Percentiles rank a stretch among this genome's conserved stretches.
Conservation (phyloP, 1,140 invertebrate genomes). For the Pseudomyrmex sp. region DNA sequence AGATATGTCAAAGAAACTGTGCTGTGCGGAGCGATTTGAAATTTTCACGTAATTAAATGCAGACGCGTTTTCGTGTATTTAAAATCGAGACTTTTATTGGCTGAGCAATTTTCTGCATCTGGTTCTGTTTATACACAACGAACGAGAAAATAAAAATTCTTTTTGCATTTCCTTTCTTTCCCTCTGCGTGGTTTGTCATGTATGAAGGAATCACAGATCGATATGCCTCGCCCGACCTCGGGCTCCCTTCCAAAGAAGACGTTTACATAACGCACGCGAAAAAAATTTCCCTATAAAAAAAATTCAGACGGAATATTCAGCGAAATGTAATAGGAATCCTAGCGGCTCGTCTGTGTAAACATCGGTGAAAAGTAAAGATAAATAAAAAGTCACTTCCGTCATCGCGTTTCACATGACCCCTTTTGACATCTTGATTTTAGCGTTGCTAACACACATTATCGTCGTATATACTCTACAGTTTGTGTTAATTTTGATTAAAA, state of each 20-base stretch:
- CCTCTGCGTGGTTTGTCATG: constrained; percentile 15
- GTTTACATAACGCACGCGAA: not conserved
- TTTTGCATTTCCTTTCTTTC: not conserved
- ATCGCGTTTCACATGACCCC: no score
- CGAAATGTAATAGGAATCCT: constrained; percentile 30
- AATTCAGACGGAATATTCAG: not conserved
- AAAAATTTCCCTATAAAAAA: not conserved
- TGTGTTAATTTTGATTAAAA: constrained; percentile 3
- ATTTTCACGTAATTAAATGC: not conserved
- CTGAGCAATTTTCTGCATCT: constrained; percentile 21
- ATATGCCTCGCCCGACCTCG: constrained; percentile 63
- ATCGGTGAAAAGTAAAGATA: not conserved
- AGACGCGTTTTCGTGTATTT: not conserved
- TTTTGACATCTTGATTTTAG: no score
- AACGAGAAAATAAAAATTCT: not conserved
- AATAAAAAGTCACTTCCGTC: no score
- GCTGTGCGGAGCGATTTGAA: not conserved
- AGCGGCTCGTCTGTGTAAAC: not conserved
- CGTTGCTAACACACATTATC: not conserved
- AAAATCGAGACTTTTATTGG: constrained; percentile 32
- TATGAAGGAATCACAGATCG: constrained; percentile 67
- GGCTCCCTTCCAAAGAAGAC: constrained; percentile 4
- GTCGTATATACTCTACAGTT: not conserved
- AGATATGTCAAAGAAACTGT: not conserved
- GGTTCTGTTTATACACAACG: constrained; percentile 7